A percentile compares a stretch with the other conserved stretches of the same genome.
Evolutionary conservation across 1,140 invertebrate species (phyloP).

Genomic region (Pristionchus pacificus): DNA sequence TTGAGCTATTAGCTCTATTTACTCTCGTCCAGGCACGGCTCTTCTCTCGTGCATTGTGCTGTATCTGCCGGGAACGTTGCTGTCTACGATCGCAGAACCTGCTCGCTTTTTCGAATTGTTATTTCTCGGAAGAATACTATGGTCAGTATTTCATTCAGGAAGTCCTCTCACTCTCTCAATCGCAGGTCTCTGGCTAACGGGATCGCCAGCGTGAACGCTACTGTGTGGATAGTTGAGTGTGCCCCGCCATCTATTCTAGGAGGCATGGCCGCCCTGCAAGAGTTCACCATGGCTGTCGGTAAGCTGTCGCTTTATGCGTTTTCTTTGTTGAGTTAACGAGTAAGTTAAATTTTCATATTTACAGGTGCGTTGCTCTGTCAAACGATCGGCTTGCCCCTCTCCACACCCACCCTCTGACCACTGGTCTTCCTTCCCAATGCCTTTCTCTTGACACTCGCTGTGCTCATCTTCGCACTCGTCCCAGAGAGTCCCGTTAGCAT

Average conservation of each 20-base stretch:
- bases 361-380: slow-evolving; percentile 33
- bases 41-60: background rate
- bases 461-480: slow-evolving; percentile 33
- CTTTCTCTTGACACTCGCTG: slow-evolving; percentile 20
- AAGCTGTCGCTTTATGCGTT: no score
- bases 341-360: no score
- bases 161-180: no score
- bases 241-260: slow-evolving; percentile 34
- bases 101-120: slow-evolving; percentile 30
- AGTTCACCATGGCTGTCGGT: slow-evolving; percentile 38
- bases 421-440: slow-evolving; percentile 32
- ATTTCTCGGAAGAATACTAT: slow-evolving; percentile 34
- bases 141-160: slow-evolving; percentile 10
- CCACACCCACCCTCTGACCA: slow-evolving; percentile 33
- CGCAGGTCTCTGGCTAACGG: slow-evolving; percentile 32
- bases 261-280: slow-evolving; percentile 39
- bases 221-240: slow-evolving; percentile 39
- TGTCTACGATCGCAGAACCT: slow-evolving; percentile 28
- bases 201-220: slow-evolving; percentile 33
- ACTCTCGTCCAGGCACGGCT: background rate
- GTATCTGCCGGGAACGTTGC: slow-evolving; percentile 28
- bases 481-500: slow-evolving; percentile 35
- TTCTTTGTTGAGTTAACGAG: no score
- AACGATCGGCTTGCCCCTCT: slow-evolving; percentile 35
- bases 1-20: no score